phyloP scores from a whole-genome alignment of 2,797 vertebrate genomes.

The Onychomys arenicola region DNA sequence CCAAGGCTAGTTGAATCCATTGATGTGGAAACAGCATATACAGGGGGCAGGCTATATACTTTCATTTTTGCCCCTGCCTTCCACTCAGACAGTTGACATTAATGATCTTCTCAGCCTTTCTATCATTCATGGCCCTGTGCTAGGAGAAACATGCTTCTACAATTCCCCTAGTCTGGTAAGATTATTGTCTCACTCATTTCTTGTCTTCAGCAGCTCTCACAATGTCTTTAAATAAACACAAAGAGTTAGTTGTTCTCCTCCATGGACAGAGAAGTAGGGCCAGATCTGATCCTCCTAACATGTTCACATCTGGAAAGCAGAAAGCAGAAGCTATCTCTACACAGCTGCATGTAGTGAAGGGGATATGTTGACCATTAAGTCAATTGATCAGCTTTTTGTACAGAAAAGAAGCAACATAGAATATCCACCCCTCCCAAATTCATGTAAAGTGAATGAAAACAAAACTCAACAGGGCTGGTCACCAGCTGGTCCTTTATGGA shows the following conservation, averaged over 20 bases:
- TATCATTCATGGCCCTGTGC: neutral
- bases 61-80: neutral
- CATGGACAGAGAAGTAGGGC: neutral
- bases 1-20: neutral
- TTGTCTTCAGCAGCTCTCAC: neutral
- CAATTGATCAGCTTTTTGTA: neutral
- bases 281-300: neutral
- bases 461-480: neutral
- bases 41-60: no score
- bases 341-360: neutral
- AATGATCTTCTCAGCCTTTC: neutral
- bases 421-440: neutral
- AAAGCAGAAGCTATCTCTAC: neutral
- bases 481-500: neutral
- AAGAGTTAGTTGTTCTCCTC: neutral
- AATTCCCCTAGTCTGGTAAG: neutral
- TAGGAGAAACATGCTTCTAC: neutral
- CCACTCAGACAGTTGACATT: neutral
- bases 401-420: neutral
- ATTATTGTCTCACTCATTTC: neutral
- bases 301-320: neutral
- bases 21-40: no score
- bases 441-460: neutral
- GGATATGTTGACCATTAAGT: neutral
- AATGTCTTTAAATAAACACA: neutral